Conservation (phyloP, 2,797 vertebrate genomes). For the Holocentrus rufus region DNA sequence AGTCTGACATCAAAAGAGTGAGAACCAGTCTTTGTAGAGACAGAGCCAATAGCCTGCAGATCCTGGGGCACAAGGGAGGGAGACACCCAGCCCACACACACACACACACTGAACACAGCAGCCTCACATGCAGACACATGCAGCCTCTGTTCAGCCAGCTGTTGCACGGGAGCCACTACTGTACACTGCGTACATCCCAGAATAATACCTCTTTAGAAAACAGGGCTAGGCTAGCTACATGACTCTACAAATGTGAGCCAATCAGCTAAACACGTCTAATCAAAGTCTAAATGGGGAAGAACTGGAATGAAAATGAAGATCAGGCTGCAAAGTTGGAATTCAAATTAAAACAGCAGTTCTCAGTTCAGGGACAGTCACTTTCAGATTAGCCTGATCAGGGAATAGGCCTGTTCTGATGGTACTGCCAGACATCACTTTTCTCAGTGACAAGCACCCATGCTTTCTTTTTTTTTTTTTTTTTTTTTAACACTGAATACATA, state of each 20-base stretch:
- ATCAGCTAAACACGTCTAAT: not conserved
- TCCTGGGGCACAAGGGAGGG: not conserved
- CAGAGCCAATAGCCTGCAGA: conserved; percentile 4
- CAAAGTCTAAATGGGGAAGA: too few species aligned
- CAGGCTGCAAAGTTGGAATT: too few species aligned
- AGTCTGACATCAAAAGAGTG: conserved; percentile 18
- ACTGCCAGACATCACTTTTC: too few species aligned
- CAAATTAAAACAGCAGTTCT: not conserved
- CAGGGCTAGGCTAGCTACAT: not conserved
- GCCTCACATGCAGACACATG: conserved; percentile 41
- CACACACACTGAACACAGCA: conserved; percentile 11
- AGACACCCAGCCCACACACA: not conserved
- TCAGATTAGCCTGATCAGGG: too few species aligned
- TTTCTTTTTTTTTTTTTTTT: too few species aligned
- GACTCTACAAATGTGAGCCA: not conserved
- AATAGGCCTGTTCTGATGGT: too few species aligned
- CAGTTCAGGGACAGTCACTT: too few species aligned
- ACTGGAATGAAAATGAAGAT: too few species aligned
- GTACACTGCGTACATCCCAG: conserved; percentile 17
- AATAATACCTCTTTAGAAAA: not conserved
- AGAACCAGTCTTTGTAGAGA: conserved; percentile 36
- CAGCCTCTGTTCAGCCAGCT: conserved; percentile 50
- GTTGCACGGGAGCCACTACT: conserved; percentile 35
- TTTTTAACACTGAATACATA: not conserved
- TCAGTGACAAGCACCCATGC: conserved; percentile 8